Evolutionary conservation across 2,113 vertebrate species (phyloP), one percentile per base, ranked within the genome.

Genomic region (Pedetes capensis): DNA sequence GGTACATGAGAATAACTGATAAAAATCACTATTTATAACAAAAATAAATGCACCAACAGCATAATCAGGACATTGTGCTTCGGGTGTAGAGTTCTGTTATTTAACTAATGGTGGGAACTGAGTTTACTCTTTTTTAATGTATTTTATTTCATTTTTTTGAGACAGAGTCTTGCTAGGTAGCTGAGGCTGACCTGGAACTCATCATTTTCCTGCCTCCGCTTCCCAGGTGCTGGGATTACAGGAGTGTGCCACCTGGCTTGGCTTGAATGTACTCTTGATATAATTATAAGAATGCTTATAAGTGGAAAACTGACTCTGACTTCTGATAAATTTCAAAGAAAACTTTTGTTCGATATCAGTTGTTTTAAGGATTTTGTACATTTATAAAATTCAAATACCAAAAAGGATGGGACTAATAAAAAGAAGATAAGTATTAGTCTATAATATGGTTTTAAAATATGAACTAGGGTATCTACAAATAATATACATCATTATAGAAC

Each of bases 301-400:
- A 81, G 18, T 51, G 6, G 53, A 59, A 95, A 90, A 78, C 2
- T 39, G 57, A 75, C 47, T 64, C 32, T 64, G 51, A 86, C 4
- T 72, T 76, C 25, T 34, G 20, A 89, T 92, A 92, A 82, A n/a
- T 72, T 34, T 72, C 8, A 87, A 89, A 80, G 37, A 66, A 72
- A 34, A 74, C 12, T 75, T 84, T 25, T 47, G n/a, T 44, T 79
- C 37, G 61, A 63, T 80, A 96, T 20, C 17, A 92, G 8, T 78
- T 92, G 29, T 55, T 80, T 81, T 66, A 93, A 90, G 34, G 23
- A 57, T 72, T 90, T 83, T 87, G 55, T 61, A 75, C 8, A 96
- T 79, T 94, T 72, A 8, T 75, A 75, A 92, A n/a, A 82, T 34
- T 78, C 3, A 49, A 47, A 44, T 23, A 53, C 55, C 7, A 92